Base-by-base conservation (phyloP, 2,888 invertebrate genomes). In the Monochamus alternatus region DNA sequence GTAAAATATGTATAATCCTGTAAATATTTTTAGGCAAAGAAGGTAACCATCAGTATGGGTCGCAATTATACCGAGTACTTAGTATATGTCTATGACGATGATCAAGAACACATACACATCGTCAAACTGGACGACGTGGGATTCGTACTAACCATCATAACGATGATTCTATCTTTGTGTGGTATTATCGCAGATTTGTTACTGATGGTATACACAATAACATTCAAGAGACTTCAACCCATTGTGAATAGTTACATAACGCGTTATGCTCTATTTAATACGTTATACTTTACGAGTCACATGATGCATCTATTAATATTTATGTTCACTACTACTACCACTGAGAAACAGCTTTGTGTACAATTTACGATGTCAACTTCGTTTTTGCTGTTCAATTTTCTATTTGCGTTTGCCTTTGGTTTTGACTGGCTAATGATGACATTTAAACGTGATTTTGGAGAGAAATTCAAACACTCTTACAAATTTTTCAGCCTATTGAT, bases 341-440 rank as follows among this genome's bases (percentile, higher is more conserved):
- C 32, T 58, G 75, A 4, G 30, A 78, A 51, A 58, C 75, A n/a
- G n/a, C n/a, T n/a, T n/a, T n/a, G n/a, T n/a, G n/a, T n/a, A 58
- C 76, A 82, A 51, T 5, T 79, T 4, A 78, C 80, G 62, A 71
- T 72, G 62, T 68, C 75, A 5, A 77, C 60, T 66, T n/a, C 75
- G n/a, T n/a, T 58, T 51, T 55, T 77, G 1, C n/a, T n/a, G n/a
- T n/a, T n/a, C n/a, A 38, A 66, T 62, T 73, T 75, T 10, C 32
- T 74, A 10, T 68, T 77, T 3, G 44, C 72, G 12, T 66, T 73
- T 5, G 74, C 73, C 5, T 72, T 78, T n/a, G 73, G 62, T 55
- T n/a, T 79, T 8, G 78, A 78, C 3, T 80, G 80, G 80, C 63
- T 75, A 14, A 12, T 70, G 5, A 63, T 38, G 12, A 68, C 51